Evolutionary conservation across 64 coral and sea anemone genomes (phyloP), one percentile per base, ranked within the genome.

Genomic region (Trachythela sp.): DNA sequence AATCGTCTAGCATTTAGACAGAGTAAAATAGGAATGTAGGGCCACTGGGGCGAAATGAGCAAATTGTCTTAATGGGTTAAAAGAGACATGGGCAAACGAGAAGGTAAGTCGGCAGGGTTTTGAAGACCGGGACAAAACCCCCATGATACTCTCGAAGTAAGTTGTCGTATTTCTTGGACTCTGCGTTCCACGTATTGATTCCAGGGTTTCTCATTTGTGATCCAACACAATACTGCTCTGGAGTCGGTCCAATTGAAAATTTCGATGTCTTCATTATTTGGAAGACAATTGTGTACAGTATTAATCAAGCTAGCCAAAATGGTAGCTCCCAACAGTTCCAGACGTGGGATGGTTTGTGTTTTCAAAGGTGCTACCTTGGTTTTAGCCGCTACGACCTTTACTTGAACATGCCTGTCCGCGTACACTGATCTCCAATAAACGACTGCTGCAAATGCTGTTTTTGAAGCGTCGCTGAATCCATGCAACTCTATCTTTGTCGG

Each of bases 401-500:
- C n/a, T n/a, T n/a, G n/a, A n/a, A n/a, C n/a, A n/a, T n/a, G n/a
- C n/a, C n/a, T n/a, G n/a, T n/a, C n/a, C n/a, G n/a, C n/a, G n/a
- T n/a, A n/a, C n/a, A n/a, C n/a, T n/a, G n/a, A n/a, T n/a, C n/a
- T n/a, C 31, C 37, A 45, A 40, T 51, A 80, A 48, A 88, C 40
- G 37, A 48, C 42, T 4, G 68, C 40, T 4, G 87, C 72, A 37
- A 83, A 89, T 4, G 72, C 88, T 34, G 27, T 30, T 49, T 89
- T 52, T n/a, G 72, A 84, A 20, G 88, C 75, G 36, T 84, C 88
- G 39, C 88, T 77, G 43, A 89, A 89, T 32, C 37, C 88, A 36
- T 89, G 88, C 50, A 89, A 54, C 77, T 89, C 33, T 80, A 36
- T 83, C 27, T 77, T 51, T 2, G 54, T 51, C 17, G 70, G 72